Evolutionary conservation across 2,888 invertebrate genomes (phyloP), one percentile per base, ranked within the genome.

Genomic region (Brachylomia viminalis): DNA sequence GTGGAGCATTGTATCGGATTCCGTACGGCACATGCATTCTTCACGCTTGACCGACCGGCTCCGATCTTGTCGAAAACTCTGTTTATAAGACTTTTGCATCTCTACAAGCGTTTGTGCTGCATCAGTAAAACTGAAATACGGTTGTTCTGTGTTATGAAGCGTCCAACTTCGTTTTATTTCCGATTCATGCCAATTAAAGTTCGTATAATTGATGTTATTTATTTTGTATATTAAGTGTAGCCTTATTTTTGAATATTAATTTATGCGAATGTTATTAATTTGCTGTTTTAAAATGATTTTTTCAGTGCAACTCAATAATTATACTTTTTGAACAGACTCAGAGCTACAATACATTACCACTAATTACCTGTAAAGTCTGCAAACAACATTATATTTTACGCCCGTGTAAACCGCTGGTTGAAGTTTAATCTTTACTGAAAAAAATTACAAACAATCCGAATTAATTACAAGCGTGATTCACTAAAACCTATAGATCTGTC

Each of bases 21-120:
- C 82, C 86, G 86, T 86, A 89, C 86, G 90, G 86, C 86, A 87
- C 92, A 89, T 92, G 90, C 91, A 92, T 93, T 90, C 91, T 92
- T 92, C 89, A 91, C 92, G 91, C 90, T 90, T 90, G 90, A 90
- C 88, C 87, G 88, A 88, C 83, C 88, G 38, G 75, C 71, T 78
- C 54, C 58, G 59, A 79, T 86, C 80, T 82, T 70, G 76, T 86
- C 67, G 80, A 83, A 79, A 87, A 83, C 72, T 87, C 77, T 75
- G 71, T 87, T 74, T 77, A 80, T 73, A 70, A 69, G 65, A 83
- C 71, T 80, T 81, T 75, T 74, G 75, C 71, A 78, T 79, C 27
- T 77, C 70, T 66, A 59, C 72, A 61, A 66, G 69, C 75, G 75
- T 84, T 80, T 66, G 69, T 79, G 77, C 59, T 58, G 74, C 69